Base-by-base conservation (phyloP, 2,888 invertebrate species). In the Andricus curvator region DNA sequence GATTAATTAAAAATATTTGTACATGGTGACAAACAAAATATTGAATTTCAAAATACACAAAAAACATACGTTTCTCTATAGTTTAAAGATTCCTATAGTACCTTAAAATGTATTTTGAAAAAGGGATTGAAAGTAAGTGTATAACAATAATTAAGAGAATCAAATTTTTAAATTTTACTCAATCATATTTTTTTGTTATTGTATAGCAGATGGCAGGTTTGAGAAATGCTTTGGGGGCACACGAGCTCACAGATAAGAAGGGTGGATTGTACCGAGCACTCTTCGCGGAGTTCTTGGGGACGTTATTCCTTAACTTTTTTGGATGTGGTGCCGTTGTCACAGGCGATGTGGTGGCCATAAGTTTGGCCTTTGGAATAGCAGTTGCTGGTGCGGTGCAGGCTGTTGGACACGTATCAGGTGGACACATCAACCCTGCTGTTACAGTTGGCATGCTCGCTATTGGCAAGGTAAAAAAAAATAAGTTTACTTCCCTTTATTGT, bases 351-450 rank as follows among this genome's bases (percentile, higher is more conserved):
- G 95, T 96, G 13, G 95, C 96, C 87, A 97, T 98, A 86, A 95
- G 97, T 0, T 93, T 98, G 64, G 95, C 97, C 33, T 98, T 98
- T 92, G 98, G 98, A 66, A 94, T 98, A 68, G 94, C 96, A n/a
- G 96, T 98, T 80, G 97, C 96, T 89, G 96, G 96, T 83, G 95
- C 96, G 86, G 96, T 97, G 51, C 97, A 97, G 93, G 96, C 96
- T 77, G 95, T 98, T 86, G 97, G 97, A 5, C 97, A 98, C 93
- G 95, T 98, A 78, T 98, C 97, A 81, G 98, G 98, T 3, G 97
- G 97, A 15, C 98, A 98, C 93, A 94, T 98, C 83, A 99, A 99
- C 94, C 98, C 98, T 1, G 98, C 98, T 0, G 97, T 99, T 65
- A 98, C 98, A 6, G 92, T 94, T 25, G 97, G 96, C 2, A 94